Conservation (phyloP, 2,797 vertebrate species). For the Oreochromis mossambicus region DNA sequence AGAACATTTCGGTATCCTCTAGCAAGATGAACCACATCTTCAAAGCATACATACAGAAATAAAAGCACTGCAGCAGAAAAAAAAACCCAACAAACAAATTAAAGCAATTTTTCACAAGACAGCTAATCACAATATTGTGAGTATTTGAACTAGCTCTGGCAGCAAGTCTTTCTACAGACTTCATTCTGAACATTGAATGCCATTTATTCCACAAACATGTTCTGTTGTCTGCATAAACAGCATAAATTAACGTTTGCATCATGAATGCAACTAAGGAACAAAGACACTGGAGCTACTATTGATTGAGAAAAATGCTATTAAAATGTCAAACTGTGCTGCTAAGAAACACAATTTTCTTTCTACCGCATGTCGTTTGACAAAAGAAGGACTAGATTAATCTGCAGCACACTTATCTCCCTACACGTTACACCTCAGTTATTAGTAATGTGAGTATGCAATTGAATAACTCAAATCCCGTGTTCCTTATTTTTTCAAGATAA, state of each 20-base stretch:
- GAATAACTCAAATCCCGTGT: constrained; percentile 24
- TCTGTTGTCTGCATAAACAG: background rate
- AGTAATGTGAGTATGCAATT: background rate
- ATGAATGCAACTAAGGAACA: background rate
- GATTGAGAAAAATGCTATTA: background rate
- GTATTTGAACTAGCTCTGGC: background rate
- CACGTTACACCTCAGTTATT: background rate
- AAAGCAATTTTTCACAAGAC: background rate
- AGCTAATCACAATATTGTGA: background rate
- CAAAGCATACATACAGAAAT: background rate
- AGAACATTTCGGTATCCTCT: background rate
- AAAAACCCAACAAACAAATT: background rate
- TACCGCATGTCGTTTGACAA: background rate
- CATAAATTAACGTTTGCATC: background rate
- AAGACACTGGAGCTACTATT: background rate
- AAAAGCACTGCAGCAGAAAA: background rate
- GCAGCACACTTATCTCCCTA: background rate
- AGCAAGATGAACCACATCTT: background rate
- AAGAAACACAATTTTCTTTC: background rate
- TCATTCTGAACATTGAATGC: background rate
- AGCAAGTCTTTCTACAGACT: background rate
- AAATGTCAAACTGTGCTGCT: background rate
- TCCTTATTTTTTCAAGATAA: constrained; percentile 18
- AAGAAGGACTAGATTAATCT: background rate
- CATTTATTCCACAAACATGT: background rate